Conservation (phyloP, 2,113 vertebrate species). For the Chaetura pelagica region DNA sequence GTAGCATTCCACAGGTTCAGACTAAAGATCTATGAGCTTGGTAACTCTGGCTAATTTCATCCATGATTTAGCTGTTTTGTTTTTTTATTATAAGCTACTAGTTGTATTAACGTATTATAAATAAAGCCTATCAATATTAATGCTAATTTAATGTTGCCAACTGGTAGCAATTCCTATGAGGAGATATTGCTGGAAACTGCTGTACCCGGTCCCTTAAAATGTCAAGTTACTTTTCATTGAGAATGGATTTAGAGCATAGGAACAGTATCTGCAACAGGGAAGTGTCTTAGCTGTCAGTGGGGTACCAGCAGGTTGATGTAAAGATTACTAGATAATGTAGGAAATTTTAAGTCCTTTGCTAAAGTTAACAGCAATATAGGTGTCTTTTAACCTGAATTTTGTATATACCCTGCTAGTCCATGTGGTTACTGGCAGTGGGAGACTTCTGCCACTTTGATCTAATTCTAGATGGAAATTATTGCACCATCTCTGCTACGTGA, state of each 20-base stretch:
- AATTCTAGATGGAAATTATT: slow-evolving; percentile 13
- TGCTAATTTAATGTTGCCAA: neutral
- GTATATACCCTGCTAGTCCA: neutral
- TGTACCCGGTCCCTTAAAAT: neutral
- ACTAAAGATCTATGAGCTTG: neutral
- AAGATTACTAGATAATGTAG: neutral
- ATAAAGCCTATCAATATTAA: neutral
- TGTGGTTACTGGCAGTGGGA: neutral
- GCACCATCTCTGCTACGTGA: neutral
- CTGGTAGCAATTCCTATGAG: neutral
- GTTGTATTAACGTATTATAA: neutral
- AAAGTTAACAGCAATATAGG: neutral
- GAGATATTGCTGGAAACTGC: neutral
- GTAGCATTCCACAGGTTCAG: neutral
- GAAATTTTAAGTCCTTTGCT: neutral
- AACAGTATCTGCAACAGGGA: neutral
- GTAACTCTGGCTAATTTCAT: neutral
- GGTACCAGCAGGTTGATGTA: neutral
- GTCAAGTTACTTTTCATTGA: neutral
- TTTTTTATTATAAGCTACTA: neutral
- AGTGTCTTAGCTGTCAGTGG: neutral
- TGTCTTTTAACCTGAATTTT: neutral
- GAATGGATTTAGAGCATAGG: neutral
- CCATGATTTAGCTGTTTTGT: neutral
- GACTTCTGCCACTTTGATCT: neutral